Evolutionary conservation across 2,888 invertebrate species (phyloP).

Genomic region (Campopleginae sp.): DNA sequence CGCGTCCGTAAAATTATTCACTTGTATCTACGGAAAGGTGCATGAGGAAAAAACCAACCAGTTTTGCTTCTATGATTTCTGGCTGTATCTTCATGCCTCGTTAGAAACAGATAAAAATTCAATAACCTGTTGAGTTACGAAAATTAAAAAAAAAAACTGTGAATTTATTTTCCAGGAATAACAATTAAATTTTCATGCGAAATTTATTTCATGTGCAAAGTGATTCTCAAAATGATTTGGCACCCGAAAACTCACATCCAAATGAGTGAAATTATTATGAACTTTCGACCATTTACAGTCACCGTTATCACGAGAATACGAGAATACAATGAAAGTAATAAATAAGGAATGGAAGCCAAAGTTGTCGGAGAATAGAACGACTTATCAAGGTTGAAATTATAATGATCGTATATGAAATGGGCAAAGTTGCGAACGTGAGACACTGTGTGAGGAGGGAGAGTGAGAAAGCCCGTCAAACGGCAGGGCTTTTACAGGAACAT

Average conservation of each 20-base stretch:
- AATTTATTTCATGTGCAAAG: background rate
- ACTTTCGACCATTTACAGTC: background rate
- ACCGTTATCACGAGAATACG: background rate
- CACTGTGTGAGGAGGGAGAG: background rate
- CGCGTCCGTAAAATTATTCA: background rate
- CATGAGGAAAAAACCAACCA: background rate
- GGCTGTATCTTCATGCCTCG: background rate
- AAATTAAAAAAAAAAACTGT: background rate
- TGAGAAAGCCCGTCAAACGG: slow-evolving; percentile 30
- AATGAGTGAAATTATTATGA: background rate
- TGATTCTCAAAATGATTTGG: background rate
- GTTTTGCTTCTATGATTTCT: too few relatives aligned
- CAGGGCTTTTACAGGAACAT: slow-evolving; percentile 30
- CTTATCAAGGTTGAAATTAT: slow-evolving; percentile 23
- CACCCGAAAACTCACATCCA: background rate
- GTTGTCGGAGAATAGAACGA: slow-evolving; percentile 18
- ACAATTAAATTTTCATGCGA: background rate
- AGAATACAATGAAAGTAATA: background rate
- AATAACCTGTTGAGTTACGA: background rate
- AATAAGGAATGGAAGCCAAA: slow-evolving; percentile 7
- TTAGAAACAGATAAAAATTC: background rate
- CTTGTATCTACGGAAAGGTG: background rate
- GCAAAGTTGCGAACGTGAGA: slow-evolving; percentile 33
- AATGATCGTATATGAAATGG: slow-evolving; percentile 36
- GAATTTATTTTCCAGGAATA: background rate